Evolutionary conservation across 2,113 vertebrate genomes (phyloP), one percentile per base, ranked within the genome.

Genomic region (Phasianus colchicus): DNA sequence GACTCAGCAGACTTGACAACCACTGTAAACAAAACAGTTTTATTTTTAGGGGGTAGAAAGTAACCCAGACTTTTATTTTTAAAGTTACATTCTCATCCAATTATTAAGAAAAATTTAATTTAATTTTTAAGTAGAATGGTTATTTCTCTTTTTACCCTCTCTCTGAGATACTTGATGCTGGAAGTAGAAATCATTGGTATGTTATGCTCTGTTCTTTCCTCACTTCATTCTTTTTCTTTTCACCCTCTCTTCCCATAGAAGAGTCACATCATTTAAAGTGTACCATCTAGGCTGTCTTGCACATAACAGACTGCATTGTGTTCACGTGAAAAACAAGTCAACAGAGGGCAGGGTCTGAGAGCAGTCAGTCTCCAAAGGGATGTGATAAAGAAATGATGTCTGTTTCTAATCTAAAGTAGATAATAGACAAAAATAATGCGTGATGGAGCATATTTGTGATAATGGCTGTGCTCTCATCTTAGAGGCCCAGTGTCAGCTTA

Each of bases 261-360:
- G 42, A 11, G 22, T 81, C 3, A 40, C 64, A 42, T 78, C 19
- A 77, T 78, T 95, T 90, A 30, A 34, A 83, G 60, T 81, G 38
- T 90, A 57, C 76, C 50, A 16, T 83, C 83, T 83, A 55, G n/a
- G 72, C 63, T 93, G 69, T 67, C 72, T 29, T 69, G 29, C 83
- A 0, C 81, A 16, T 67, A 85, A 66, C 72, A 91, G 88, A 24
- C 69, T 74, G 79, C 76, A 74, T 83, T 94, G 83, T 94, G 86
- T 43, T 96, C 90, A 69, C 32, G 65, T 64, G 65, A 94, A 78
- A 94, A 94, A 24, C 54, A 8, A 70, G 93, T 96, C 96, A 92
- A 93, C 58, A 95, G 96, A 96, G 96, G 96, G 93, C 93, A 96
- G 90, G 88, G 80, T 94, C 88, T 65, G 90, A 83, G 90, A 86